Base-by-base conservation (phyloP, 1,140 invertebrate genomes). In the Plectus sambesii region DNA sequence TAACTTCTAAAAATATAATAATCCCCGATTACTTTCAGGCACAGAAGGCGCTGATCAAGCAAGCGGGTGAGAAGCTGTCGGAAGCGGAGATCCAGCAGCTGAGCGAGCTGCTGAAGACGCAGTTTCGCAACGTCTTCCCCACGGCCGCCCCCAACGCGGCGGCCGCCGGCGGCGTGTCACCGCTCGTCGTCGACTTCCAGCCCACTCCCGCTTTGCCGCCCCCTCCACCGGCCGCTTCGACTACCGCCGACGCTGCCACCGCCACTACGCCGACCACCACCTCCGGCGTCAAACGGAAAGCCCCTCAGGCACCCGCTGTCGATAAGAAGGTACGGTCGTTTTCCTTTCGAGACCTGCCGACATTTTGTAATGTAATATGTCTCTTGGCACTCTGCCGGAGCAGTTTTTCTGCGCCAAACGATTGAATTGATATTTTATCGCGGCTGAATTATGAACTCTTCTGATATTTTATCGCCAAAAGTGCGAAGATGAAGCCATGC, bases 181-280 rank as follows among this genome's bases (percentile, higher is more conserved):
- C n/a, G n/a, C n/a, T n/a, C n/a, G n/a, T n/a, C 46, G 5, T 43
- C 52, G 33, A 39, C 55, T 17, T 9, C 47, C 37, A 56, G 24
- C 30, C 53, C 17, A 27, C 42, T 8, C 30, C 47, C 9, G 36
- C 30, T 25, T 20, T 41, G 23, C 49, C 35, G 23, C 30, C 60
- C 19, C 41, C 49, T 5, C 36, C 68, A 72, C 48, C 69, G 66
- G 36, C 44, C 23, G 36, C 42, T 27, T 26, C 49, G n/a, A 33
- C 47, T 24, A 41, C 46, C 5, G 51, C 40, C 8, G 36, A 42
- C 17, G 29, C 47, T 17, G 37, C 36, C n/a, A 42, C 26, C 17
- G 24, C 20, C 40, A 42, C 19, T 23, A 30, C 36, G 35, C 49
- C 23, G 25, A 53, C 41, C 17, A 37, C 38, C 22, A 36, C 20